Evolutionary conservation across 2,113 vertebrate genomes (phyloP), one percentile per base, ranked within the genome.

Genomic region (Petrocephalus zakoni): DNA sequence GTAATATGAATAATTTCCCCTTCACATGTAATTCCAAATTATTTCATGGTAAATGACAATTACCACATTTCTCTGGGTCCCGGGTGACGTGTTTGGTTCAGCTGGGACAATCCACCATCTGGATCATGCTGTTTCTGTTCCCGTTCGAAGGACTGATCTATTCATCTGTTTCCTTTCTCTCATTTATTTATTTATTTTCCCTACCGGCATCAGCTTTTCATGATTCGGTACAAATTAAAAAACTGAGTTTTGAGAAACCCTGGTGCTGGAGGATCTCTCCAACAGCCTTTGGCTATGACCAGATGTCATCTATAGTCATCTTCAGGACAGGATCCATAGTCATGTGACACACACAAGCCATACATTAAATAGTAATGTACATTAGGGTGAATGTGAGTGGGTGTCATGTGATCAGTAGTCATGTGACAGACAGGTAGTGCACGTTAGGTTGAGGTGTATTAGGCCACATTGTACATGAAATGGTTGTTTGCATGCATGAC

Each of bases 21-120:
- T 56, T 86, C 85, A 61, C 13, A 58, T 58, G 51, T 86, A 86
- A 86, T 56, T 86, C 21, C 85, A 56, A 53, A 52, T 86, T 56
- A 58, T 58, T 86, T 42, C 85, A 86, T 58, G 85, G 85, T 46
- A 56, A 56, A 86, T 86, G 85, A 86, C 53, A 56, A 46, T 86
- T 86, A 56, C 51, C 13, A 58, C 52, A 58, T 86, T 56, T 86
- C 19, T 61, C 29, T 17, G 34, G 85, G 29, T 29, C 53, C 55
- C 53, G 29, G 52, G 51, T 86, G 17, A 86, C 8, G 53, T 37
- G 55, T 58, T 56, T 56, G 25, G 85, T 86, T 86, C 85, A 86
- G 85, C 53, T 56, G 52, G 85, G 85, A 37, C 51, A 42, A 86
- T 56, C 19, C 8, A 17, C 53, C 29, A 42, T 86, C 53, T 86